A percentile compares a stretch with the other conserved stretches of the same genome.
phyloP scores from a whole-genome alignment of 2,113 vertebrate species.

The Sapajus apella region DNA sequence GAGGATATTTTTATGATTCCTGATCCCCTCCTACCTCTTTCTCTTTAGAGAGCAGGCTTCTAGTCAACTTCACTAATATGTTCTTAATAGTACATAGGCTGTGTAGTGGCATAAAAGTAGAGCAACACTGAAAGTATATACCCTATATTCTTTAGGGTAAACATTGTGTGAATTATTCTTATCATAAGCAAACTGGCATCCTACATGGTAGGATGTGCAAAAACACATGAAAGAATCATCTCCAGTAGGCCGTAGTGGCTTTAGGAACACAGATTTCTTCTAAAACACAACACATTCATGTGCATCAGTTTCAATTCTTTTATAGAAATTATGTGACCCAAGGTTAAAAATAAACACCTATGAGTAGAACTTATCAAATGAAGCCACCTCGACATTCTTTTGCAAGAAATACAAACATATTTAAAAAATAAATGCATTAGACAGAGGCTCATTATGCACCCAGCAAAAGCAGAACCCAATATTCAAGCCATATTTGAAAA shows the following conservation, averaged over 20 bases:
- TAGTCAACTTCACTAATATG: conserved; percentile 41
- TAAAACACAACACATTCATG: neutral
- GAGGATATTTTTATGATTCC: conserved; percentile 29
- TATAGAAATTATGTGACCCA: neutral
- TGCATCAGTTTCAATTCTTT: neutral
- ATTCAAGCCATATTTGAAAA: conserved; percentile 33
- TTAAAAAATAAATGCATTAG: neutral
- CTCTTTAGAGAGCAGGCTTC: conserved; percentile 51
- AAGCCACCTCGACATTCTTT: neutral
- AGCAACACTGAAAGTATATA: neutral
- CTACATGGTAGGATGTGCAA: neutral
- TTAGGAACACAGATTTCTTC: neutral
- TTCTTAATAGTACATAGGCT: conserved; percentile 61
- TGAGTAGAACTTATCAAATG: neutral
- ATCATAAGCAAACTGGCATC: neutral
- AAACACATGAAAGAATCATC: neutral
- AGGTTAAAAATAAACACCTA: neutral
- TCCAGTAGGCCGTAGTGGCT: neutral
- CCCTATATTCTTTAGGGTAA: neutral
- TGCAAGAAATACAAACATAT: neutral
- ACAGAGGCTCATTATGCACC: neutral
- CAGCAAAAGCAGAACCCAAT: neutral
- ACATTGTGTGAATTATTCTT: neutral
- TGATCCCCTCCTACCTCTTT: conserved; percentile 56
- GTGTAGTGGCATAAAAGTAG: neutral